Evolutionary conservation across 2,113 vertebrate species (phyloP).

Genomic region (Sceloporus undulatus): DNA sequence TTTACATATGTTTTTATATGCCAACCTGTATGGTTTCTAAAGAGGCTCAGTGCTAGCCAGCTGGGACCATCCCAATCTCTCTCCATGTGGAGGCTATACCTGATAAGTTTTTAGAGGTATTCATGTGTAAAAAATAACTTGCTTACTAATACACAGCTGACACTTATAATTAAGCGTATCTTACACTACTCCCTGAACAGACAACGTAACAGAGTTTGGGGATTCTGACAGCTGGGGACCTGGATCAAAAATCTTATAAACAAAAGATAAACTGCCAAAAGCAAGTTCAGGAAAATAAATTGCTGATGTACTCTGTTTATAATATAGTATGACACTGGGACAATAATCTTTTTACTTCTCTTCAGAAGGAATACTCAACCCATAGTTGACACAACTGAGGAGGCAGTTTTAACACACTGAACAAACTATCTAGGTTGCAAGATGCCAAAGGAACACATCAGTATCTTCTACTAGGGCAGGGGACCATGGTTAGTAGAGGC

Average conservation of each 20-base stretch:
- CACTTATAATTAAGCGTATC: slow-evolving; percentile 47
- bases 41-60: slow-evolving; percentile 42
- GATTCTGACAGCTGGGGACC: slow-evolving; percentile 42
- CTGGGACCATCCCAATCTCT: slow-evolving; percentile 49
- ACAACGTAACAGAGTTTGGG: slow-evolving; percentile 43
- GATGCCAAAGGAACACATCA: slow-evolving; percentile 12
- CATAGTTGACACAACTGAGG: slow-evolving; percentile 15
- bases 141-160: slow-evolving; percentile 46
- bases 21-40: slow-evolving; percentile 55
- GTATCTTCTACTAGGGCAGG: neutral
- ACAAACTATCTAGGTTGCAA: neutral
- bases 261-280: slow-evolving; percentile 50
- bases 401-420: slow-evolving; percentile 9
- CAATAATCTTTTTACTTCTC: slow-evolving; percentile 26
- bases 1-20: slow-evolving; percentile 32
- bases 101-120: slow-evolving; percentile 51
- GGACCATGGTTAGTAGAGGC: neutral
- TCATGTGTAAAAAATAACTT: slow-evolving; percentile 41
- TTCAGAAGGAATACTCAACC: slow-evolving; percentile 23
- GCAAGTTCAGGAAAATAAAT: slow-evolving; percentile 43
- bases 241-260: slow-evolving; percentile 40
- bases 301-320: slow-evolving; percentile 47
- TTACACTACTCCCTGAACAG: slow-evolving; percentile 60
- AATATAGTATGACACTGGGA: slow-evolving; percentile 19
- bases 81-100: slow-evolving; percentile 51